A percentile compares a stretch with the other conserved stretches of the same genome.
Evolutionary conservation across 2,888 invertebrate genomes (phyloP).

Genomic region (Epistrophe eligans): DNA sequence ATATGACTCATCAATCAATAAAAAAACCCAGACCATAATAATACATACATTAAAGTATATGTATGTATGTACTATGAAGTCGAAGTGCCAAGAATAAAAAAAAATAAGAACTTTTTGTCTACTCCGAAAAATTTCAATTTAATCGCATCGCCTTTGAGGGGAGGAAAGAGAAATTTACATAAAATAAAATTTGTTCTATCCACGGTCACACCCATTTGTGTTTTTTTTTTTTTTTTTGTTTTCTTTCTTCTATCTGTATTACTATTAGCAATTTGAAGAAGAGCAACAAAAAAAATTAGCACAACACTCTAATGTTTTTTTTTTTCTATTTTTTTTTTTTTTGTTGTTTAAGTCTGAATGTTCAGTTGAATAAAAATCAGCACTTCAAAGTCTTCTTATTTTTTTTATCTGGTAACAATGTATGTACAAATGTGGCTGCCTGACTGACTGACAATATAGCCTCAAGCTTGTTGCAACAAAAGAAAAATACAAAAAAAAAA

Average conservation of each 20-base stretch:
- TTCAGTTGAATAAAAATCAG: conserved; percentile 44
- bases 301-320: conserved; percentile 52
- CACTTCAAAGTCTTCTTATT: conserved; percentile 65
- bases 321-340: background rate
- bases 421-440: conserved; percentile 2
- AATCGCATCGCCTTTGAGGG: background rate
- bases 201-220: conserved; percentile 53
- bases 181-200: conserved; percentile 54
- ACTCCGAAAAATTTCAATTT: conserved; percentile 28
- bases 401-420: conserved; percentile 40
- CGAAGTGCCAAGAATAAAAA: conserved; percentile 13
- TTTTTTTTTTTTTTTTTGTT: background rate
- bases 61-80: conserved; percentile 6
- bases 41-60: background rate
- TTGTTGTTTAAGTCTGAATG: conserved; percentile 30
- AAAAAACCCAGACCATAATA: conserved; percentile 1
- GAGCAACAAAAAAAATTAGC: conserved; percentile 53
- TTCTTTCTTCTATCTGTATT: no score
- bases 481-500: background rate
- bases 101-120: conserved; percentile 29
- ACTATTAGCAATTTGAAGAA: conserved; percentile 47
- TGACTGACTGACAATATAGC: conserved; percentile 20
- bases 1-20: conserved; percentile 45
- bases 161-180: conserved; percentile 43
- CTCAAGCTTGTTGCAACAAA: conserved; percentile 33